A percentile compares a stretch with the other conserved stretches of the same genome.
Conservation (phyloP, 2,888 invertebrate species). For the Epinotia demarniana region DNA sequence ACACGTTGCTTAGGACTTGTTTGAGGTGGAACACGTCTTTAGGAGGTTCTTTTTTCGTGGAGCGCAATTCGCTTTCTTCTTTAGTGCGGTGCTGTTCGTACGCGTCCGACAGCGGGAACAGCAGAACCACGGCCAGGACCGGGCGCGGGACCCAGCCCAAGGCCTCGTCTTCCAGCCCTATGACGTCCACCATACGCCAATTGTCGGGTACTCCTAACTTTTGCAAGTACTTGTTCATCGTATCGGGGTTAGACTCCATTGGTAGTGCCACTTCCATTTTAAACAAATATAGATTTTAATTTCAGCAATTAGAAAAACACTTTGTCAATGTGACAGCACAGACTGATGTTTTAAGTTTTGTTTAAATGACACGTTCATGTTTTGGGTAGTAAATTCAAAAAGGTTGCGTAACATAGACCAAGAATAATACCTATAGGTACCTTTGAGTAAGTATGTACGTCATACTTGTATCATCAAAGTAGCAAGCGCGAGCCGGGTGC, state of each 20-base stretch:
- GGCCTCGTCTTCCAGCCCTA: slow-evolving; percentile 93
- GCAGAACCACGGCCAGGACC: slow-evolving; percentile 92
- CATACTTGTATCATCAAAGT: no score
- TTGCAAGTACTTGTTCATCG: slow-evolving; percentile 88
- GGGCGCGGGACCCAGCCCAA: slow-evolving; percentile 94
- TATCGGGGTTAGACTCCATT: slow-evolving; percentile 86
- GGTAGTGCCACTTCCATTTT: slow-evolving; percentile 67
- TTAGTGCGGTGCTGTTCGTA: slow-evolving; percentile 87
- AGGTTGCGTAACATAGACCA: neutral
- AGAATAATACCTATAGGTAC: neutral
- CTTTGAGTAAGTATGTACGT: no score
- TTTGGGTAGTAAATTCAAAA: neutral
- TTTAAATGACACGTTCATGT: neutral
- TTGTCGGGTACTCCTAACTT: slow-evolving; percentile 91
- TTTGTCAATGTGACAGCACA: slow-evolving; percentile 1
- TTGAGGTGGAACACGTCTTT: slow-evolving; percentile 92
- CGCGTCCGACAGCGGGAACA: slow-evolving; percentile 93
- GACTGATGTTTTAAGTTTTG: neutral
- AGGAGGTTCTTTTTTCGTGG: slow-evolving; percentile 82
- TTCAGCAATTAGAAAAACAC: neutral
- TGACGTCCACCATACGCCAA: slow-evolving; percentile 96
- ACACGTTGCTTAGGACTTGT: slow-evolving; percentile 96
- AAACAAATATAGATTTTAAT: neutral
- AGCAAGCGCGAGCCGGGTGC: no score
- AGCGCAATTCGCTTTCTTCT: slow-evolving; percentile 85